Evolutionary conservation across 2,113 vertebrate genomes (phyloP).

Genomic region (Rhinoptilus africanus): DNA sequence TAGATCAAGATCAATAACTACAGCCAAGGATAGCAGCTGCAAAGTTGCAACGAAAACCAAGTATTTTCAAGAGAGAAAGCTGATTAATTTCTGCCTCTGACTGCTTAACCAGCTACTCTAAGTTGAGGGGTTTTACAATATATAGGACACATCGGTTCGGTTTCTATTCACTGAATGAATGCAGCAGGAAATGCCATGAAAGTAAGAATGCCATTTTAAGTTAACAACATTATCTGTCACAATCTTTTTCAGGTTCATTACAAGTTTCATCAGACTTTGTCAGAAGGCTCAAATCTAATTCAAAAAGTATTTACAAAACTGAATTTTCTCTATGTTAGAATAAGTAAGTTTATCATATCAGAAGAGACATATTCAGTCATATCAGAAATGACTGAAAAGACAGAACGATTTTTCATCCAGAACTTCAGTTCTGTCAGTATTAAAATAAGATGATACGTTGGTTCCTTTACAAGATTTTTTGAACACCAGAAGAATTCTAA

Average conservation of each 20-base stretch:
- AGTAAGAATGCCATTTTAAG: background rate
- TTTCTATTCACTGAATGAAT: background rate
- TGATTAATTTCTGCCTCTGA: background rate
- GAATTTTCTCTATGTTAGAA: background rate
- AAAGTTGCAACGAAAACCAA: background rate
- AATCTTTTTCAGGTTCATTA: background rate
- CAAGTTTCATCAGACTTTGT: background rate
- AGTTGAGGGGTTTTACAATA: background rate
- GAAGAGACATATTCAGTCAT: background rate
- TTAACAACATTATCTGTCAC: background rate
- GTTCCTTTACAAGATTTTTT: background rate
- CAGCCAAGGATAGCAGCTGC: background rate
- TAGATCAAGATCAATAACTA: background rate
- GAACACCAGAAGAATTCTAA: background rate
- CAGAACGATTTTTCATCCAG: background rate
- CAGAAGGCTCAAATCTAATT: background rate
- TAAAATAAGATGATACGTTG: background rate
- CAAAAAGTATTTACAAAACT: background rate
- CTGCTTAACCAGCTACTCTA: background rate
- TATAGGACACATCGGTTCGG: background rate
- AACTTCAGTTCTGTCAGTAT: background rate
- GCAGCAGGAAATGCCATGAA: background rate
- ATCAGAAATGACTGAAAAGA: background rate
- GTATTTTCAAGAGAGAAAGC: background rate
- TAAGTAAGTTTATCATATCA: background rate